A percentile compares a stretch with the other conserved stretches of the same genome.
These are phyloP conservation scores for Hydropotes inermis DNA, from an alignment of 2,113 vertebrate species.

Conservation along the genomic window DNA sequence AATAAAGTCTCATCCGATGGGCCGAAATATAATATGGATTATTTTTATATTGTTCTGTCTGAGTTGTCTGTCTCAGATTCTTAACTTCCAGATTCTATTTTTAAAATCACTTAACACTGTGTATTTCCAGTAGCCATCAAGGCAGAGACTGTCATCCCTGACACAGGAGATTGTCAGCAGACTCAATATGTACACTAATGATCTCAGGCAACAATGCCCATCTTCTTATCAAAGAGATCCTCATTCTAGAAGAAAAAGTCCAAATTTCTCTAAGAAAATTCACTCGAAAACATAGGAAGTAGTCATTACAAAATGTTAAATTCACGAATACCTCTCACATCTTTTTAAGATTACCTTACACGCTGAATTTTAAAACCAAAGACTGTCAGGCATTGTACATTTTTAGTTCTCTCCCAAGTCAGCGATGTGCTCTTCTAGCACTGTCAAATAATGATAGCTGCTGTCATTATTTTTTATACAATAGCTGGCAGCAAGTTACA, in stretches of 20 bases:
- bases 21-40: constrained; percentile 25
- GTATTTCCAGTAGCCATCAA: constrained; percentile 62
- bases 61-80: constrained; percentile 62
- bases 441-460: constrained; percentile 66
- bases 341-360: constrained; percentile 63
- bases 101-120: constrained; percentile 66
- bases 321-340: constrained; percentile 2
- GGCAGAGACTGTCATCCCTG: constrained; percentile 28
- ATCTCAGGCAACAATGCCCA: constrained; percentile 49
- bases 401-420: constrained; percentile 61
- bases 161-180: neutral
- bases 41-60: constrained; percentile 44
- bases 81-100: constrained; percentile 46
- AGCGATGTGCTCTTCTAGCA: constrained; percentile 53
- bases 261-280: constrained; percentile 9
- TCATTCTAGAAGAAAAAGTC: constrained; percentile 40
- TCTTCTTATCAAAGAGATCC: constrained; percentile 70
- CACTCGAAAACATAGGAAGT: neutral
- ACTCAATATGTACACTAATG: constrained; percentile 67
- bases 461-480: constrained; percentile 66
- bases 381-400: constrained; percentile 56
- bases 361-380: constrained; percentile 63
- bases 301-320: constrained; percentile 28
- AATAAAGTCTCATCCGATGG: neutral
- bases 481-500: constrained; percentile 53